Evolutionary conservation across 2,113 vertebrate genomes (phyloP).

Genomic region (Polypterus bichir): DNA sequence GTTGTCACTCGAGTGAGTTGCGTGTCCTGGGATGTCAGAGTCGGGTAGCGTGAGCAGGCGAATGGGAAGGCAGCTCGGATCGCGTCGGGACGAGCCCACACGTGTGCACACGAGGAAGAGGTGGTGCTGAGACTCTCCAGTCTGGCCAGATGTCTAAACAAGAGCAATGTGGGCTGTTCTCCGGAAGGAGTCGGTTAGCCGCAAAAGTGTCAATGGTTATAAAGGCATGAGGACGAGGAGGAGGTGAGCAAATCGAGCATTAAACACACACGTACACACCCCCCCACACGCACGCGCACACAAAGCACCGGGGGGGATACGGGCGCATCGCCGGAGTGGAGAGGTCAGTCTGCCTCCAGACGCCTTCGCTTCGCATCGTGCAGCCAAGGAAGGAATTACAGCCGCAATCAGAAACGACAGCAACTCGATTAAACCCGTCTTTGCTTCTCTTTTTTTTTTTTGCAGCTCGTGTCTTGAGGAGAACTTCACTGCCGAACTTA

Average conservation of each 20-base stretch:
- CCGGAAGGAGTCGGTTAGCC: slow-evolving; percentile 30
- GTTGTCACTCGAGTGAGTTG: slow-evolving; percentile 72
- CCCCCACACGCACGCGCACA: slow-evolving; percentile 1
- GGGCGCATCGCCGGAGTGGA: too few species aligned
- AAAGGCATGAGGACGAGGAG: slow-evolving; percentile 16
- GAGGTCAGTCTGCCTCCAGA: too few species aligned
- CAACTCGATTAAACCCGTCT: too few species aligned
- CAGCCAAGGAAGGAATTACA: too few species aligned
- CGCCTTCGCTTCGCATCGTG: too few species aligned
- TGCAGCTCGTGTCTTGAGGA: too few species aligned
- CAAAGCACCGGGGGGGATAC: slow-evolving; percentile 3
- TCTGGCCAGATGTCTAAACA: slow-evolving; percentile 34
- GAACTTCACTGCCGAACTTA: too few species aligned
- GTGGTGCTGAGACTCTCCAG: slow-evolving; percentile 25
- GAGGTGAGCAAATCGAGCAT: slow-evolving; percentile 24
- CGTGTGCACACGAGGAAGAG: slow-evolving; percentile 25
- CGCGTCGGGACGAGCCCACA: neutral
- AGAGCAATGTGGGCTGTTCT: slow-evolving; percentile 33
- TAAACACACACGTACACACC: slow-evolving; percentile 6
- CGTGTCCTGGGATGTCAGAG: slow-evolving; percentile 40
- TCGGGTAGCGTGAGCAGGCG: slow-evolving; percentile 5
- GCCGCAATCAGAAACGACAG: too few species aligned
- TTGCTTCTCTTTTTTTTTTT: neutral
- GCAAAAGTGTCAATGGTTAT: slow-evolving; percentile 21
- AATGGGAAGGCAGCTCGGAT: too few species aligned